These are phyloP conservation scores for Rhabdornis inornatus DNA, from an alignment of 2,113 vertebrate genomes.

Conservation along the genomic window DNA sequence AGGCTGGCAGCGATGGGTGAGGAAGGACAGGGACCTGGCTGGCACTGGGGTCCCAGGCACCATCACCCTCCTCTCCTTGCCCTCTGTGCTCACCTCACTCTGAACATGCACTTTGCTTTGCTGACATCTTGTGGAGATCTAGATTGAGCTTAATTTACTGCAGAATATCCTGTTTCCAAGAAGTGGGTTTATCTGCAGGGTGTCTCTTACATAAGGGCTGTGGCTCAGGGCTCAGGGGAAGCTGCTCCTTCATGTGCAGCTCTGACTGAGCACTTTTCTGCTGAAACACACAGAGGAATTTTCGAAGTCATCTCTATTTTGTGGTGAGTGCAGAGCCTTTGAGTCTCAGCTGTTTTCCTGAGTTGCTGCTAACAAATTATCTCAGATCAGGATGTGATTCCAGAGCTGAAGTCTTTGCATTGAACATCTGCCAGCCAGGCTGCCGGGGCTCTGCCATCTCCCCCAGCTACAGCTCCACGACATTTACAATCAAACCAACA, in stretches of 20 bases:
- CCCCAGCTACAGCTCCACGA: neutral
- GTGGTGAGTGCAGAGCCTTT: neutral
- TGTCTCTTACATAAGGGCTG: neutral
- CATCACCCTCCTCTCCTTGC: neutral
- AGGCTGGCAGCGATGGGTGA: neutral
- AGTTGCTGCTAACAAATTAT: neutral
- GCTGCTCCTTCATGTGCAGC: neutral
- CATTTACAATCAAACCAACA: neutral
- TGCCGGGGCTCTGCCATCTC: neutral
- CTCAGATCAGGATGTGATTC: neutral
- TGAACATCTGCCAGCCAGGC: neutral
- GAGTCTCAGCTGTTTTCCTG: neutral
- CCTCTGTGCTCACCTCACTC: neutral
- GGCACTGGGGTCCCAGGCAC: neutral
- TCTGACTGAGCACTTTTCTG: neutral
- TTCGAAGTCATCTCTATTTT: neutral
- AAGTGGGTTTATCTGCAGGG: neutral
- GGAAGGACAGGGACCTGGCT: neutral
- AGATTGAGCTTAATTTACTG: neutral
- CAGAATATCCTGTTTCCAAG: neutral
- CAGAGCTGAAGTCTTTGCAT: neutral
- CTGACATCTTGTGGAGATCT: slow-evolving; percentile 67
- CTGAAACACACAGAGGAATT: neutral
- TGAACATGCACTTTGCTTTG: slow-evolving; percentile 28
- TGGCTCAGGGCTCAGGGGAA: neutral